Evolutionary conservation across 2,797 vertebrate genomes (phyloP), one percentile per base, ranked within the genome.

Genomic region (Hypotaenidia okinawae): DNA sequence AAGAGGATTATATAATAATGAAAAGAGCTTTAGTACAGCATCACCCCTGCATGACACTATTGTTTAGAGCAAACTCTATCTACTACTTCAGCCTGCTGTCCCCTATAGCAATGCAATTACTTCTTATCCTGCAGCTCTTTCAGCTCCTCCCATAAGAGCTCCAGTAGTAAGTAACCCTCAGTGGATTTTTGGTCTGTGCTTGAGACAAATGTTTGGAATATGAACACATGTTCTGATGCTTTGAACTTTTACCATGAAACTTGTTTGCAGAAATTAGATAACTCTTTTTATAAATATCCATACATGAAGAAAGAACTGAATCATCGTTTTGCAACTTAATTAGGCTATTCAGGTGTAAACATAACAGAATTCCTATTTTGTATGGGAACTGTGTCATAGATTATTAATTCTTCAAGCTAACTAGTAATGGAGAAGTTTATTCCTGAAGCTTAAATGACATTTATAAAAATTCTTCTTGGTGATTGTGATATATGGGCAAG

Each of bases 81-180:
- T 57, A 78, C 43, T 45, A 49, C 9, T 59, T 57, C 57, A 83
- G 41, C 3, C 39, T 57, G 32, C 25, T 54, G 13, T 30, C 3
- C 23, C 43, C 16, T 21, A 41, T 0, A 62, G 30, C 0, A 0
- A 18, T 67, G 35, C 21, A 61, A 76, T 30, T 45, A 22, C 6
- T 70, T 67, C 37, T 39, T 78, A 81, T 30, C 16, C 39, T 72
- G 55, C n/a, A 84, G 45, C 33, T 64, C 5, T 11, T 9, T 21
- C 66, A 75, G 27, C 37, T 66, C 80, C 69, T 68, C 32, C 51
- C 45, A 7, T 61, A 32, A 28, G 0, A 0, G 76, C 12, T 49
- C 7, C 51, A 78, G 54, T 0, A 83, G 41, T 49, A 87, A 85
- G 62, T 25, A 85, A 93, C 5, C 8, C 19, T 49, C 68, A 68